Evolutionary conservation across 35 echinoderm and acorn worm species (phyloP).

Genomic region (Holothuria glaberrima): DNA sequence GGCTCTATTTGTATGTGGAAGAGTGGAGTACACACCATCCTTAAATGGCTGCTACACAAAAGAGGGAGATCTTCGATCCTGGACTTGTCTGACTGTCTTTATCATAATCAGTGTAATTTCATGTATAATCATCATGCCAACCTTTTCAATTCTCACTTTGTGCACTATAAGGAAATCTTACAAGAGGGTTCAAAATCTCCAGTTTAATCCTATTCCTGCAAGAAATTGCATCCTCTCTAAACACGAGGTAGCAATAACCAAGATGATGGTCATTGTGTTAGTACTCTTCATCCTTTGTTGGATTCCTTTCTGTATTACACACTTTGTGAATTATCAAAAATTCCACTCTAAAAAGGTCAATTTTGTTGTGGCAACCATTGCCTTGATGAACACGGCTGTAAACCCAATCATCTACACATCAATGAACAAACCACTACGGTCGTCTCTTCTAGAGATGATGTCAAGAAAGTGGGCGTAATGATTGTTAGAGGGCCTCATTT

Average conservation of each 20-base stretch:
- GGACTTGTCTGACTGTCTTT: constrained; percentile 3
- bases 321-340: constrained; percentile 38
- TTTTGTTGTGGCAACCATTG: constrained; percentile 9
- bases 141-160: constrained; percentile 31
- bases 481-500: background rate
- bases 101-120: constrained; percentile 2
- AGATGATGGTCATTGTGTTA: constrained; percentile 25
- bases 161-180: constrained; percentile 11
- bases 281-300: constrained; percentile 31
- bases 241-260: constrained; percentile 19
- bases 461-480: background rate
- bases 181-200: background rate
- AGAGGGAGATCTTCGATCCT: constrained; percentile 22
- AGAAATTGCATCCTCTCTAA: background rate
- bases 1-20: constrained; percentile 17
- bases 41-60: constrained; percentile 23
- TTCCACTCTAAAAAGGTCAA: constrained; percentile 36
- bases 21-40: background rate
- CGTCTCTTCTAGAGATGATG: constrained; percentile 8
- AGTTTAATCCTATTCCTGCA: background rate
- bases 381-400: constrained; percentile 31
- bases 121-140: constrained; percentile 35
- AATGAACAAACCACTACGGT: constrained; percentile 14
- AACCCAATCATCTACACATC: constrained; percentile 25
- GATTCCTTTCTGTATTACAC: constrained; percentile 2